phyloP scores from a whole-genome alignment of 2,888 invertebrate species.

The Syrista parreyssii region DNA sequence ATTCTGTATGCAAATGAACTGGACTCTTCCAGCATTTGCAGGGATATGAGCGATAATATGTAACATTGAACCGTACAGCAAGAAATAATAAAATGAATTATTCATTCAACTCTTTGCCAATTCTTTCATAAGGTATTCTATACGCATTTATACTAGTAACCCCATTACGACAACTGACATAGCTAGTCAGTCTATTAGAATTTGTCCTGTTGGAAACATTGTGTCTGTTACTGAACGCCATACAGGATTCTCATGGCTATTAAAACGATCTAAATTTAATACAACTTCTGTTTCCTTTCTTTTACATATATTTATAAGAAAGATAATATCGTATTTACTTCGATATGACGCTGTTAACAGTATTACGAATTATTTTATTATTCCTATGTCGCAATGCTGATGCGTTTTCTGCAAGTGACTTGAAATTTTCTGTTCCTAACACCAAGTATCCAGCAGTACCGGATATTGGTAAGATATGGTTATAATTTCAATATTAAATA shows the following conservation, averaged over 20 bases:
- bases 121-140: neutral
- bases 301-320: neutral
- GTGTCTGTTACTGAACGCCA: neutral
- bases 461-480: conserved; percentile 61
- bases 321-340: neutral
- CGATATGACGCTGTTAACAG: neutral
- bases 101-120: neutral
- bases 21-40: neutral
- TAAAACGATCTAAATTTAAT: neutral
- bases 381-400: neutral
- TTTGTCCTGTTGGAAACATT: neutral
- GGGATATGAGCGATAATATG: neutral
- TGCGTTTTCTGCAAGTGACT: conserved; percentile 15
- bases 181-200: neutral
- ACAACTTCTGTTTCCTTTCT: too few relatives aligned
- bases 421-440: conserved; percentile 57
- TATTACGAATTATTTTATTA: neutral
- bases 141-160: neutral
- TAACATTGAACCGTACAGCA: neutral
- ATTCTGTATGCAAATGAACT: neutral
- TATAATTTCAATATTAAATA: conserved; percentile 14
- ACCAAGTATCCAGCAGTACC: conserved; percentile 66
- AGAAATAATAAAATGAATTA: neutral
- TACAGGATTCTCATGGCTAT: neutral
- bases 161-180: neutral